Evolutionary conservation across 2,888 invertebrate species (phyloP), one percentile per base, ranked within the genome.

Genomic region (Harpalus rubripes): DNA sequence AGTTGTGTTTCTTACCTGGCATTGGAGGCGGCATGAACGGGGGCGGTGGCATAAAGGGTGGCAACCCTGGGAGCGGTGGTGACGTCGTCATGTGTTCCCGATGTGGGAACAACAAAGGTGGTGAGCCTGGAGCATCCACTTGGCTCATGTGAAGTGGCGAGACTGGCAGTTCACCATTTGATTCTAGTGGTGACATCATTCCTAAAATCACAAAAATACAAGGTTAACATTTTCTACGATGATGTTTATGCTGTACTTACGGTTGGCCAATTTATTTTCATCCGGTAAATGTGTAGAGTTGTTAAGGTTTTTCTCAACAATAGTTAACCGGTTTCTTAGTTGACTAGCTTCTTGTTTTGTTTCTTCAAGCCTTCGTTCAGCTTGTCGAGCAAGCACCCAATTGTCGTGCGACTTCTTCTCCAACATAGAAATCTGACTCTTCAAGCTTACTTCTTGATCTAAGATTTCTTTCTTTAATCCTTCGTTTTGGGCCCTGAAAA

Each of bases 321-420:
- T 88, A 0, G 93, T 93, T 85, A 95, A 90, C 87, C 94, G 92
- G 87, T 95, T 94, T 58, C 95, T 92, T 87, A 95, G 90, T 85
- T 94, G 94, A 8, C 94, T 93, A 2, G 95, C 93, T 90, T 96
- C 96, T 86, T 95, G 94, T 89, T 94, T 94, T 7, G 94, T 94
- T 89, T 97, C 97, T 90, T 97, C 97, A 59, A 96, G 93, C 88
- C 95, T 96, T 44, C 98, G 93, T 89, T 96, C 95, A 52, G 95
- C 95, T 89, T 96, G 95, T 78, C 97, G 93, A 12, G 97, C 95
- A 85, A 95, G 94, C 81, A 98, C 94, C 98, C 96, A 97, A 87
- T 96, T 95, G 89, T 96, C 95, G 91, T 98, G 97, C 15, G 96
- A 95, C 87, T 97, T 96, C 88, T 95, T 95, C 91, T 98, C 97